Evolutionary conservation across 2,797 vertebrate species (phyloP).

Genomic region (Danio kyathit): DNA sequence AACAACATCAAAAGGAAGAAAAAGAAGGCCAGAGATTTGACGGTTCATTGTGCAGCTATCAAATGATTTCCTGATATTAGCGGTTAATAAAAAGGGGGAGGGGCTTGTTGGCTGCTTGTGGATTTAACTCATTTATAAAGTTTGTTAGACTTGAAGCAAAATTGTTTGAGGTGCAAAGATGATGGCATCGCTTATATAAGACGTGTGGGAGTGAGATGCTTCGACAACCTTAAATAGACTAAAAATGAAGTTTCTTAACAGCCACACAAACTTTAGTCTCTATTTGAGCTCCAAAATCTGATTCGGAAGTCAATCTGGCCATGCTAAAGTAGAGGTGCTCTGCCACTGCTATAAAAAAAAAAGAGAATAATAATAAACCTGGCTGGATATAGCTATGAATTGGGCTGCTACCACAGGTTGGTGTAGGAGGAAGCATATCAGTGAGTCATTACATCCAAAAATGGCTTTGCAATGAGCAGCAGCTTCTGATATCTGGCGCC

Average conservation of each 20-base stretch:
- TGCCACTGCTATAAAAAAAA: slow-evolving; percentile 10
- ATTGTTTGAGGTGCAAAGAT: slow-evolving; percentile 34
- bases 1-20: background rate
- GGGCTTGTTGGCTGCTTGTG: background rate
- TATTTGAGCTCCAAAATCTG: background rate
- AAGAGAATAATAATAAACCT: background rate
- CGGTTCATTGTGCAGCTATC: slow-evolving; percentile 39
- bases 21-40: slow-evolving; percentile 30
- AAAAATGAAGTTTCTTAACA: slow-evolving; percentile 24
- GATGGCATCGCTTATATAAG: slow-evolving; percentile 31
- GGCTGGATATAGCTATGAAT: slow-evolving; percentile 36
- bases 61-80: slow-evolving; percentile 39
- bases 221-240: slow-evolving; percentile 28
- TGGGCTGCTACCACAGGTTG: slow-evolving; percentile 37
- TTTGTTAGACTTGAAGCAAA: background rate
- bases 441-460: slow-evolving; percentile 58
- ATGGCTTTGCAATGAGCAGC: slow-evolving; percentile 49
- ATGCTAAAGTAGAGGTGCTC: slow-evolving; percentile 5
- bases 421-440: slow-evolving; percentile 47
- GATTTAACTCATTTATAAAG: background rate
- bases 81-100: background rate
- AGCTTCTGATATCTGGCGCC: slow-evolving; percentile 53
- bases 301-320: background rate
- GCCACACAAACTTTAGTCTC: slow-evolving; percentile 3
- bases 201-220: slow-evolving; percentile 16